Conservation (phyloP, 2,113 vertebrate genomes). For the Pseudolaguvia tuberculata region DNA sequence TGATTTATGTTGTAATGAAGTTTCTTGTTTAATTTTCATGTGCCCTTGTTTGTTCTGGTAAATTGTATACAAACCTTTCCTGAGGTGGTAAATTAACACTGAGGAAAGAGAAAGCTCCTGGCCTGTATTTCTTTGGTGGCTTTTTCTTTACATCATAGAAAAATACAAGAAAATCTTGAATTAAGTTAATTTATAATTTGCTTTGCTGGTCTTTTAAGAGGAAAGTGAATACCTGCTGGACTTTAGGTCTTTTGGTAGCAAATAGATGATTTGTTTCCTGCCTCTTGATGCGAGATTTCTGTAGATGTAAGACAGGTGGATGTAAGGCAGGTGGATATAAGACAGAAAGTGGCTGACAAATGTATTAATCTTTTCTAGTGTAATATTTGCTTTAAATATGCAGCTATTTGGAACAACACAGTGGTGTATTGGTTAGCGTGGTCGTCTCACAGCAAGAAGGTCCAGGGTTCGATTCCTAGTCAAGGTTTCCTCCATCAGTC, state of each 20-base stretch:
- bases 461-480: too few relatives aligned
- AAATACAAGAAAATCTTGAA: background rate
- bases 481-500: too few relatives aligned
- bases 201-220: background rate
- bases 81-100: background rate
- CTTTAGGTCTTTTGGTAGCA: background rate
- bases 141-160: background rate
- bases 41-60: too few relatives aligned
- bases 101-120: constrained; percentile 3
- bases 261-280: background rate
- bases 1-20: too few relatives aligned
- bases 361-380: background rate
- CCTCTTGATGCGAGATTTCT: constrained; percentile 15
- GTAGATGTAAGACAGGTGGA: background rate
- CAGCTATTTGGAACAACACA: background rate
- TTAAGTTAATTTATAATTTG: background rate
- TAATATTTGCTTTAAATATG: background rate
- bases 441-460: too few relatives aligned
- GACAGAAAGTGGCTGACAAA: background rate
- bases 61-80: constrained; percentile 10
- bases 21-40: too few relatives aligned
- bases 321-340: too few relatives aligned
- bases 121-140: background rate
- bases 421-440: too few relatives aligned
- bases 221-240: background rate